phyloP scores from a whole-genome alignment of 2,888 invertebrate species.

The Balanococcus diminutus region DNA sequence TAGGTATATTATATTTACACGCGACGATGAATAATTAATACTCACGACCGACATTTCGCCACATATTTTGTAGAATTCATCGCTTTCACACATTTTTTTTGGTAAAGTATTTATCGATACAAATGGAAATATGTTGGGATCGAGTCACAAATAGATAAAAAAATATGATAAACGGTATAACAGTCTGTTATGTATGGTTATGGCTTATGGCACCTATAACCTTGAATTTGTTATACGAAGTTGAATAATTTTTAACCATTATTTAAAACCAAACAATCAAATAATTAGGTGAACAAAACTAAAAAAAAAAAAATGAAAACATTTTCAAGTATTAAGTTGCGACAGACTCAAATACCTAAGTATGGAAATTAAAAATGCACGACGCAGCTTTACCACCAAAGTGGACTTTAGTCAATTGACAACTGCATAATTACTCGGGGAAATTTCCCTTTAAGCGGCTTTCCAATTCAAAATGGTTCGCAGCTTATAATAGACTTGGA shows the following conservation, averaged over 20 bases:
- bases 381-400: background rate
- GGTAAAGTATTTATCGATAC: background rate
- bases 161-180: background rate
- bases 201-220: background rate
- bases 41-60: background rate
- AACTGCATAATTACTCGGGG: background rate
- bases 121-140: background rate
- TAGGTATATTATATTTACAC: background rate
- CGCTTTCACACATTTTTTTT: background rate
- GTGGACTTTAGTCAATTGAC: background rate
- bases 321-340: background rate
- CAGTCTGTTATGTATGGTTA: background rate
- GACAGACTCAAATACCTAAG: background rate
- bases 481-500: background rate
- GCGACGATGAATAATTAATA: slow-evolving; percentile 9
- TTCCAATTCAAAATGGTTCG: background rate
- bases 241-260: background rate
- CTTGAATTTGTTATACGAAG: background rate
- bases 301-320: background rate
- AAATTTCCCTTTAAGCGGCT: background rate
- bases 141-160: background rate
- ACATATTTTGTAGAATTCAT: background rate
- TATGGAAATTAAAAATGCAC: background rate
- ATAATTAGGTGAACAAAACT: background rate
- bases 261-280: background rate